These are phyloP conservation scores for Himalopsyche tibetana DNA, from an alignment of 2,888 invertebrate species.

Conservation along the genomic window DNA sequence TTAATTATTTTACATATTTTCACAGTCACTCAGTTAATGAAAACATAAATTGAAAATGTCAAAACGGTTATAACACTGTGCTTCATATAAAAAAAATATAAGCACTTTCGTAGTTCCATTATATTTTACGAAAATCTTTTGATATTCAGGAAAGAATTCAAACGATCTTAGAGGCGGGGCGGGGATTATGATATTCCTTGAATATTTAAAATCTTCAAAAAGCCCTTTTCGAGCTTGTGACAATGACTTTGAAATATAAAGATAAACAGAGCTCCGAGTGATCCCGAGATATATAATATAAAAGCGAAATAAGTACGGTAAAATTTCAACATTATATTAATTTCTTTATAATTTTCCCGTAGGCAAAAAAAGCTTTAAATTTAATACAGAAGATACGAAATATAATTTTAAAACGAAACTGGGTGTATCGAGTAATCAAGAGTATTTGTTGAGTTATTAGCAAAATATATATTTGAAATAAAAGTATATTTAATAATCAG, in stretches of 20 bases:
- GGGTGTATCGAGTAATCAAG: too few relatives aligned
- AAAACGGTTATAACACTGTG: not conserved
- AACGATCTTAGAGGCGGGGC: not conserved
- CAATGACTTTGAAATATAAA: conserved; percentile 1
- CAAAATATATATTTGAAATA: too few relatives aligned
- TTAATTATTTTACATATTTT: not conserved
- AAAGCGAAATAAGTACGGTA: too few relatives aligned
- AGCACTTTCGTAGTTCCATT: not conserved
- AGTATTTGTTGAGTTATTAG: too few relatives aligned
- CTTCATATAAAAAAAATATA: not conserved
- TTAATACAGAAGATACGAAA: too few relatives aligned
- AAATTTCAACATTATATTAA: too few relatives aligned
- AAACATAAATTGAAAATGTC: conserved; percentile 24
- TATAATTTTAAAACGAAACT: too few relatives aligned
- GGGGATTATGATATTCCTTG: conserved; percentile 6
- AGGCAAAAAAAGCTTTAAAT: too few relatives aligned
- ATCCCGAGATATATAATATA: too few relatives aligned
- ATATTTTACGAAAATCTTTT: conserved; percentile 16
- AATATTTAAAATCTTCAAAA: conserved; percentile 19
- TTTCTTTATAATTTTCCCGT: too few relatives aligned
- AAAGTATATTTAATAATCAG: too few relatives aligned
- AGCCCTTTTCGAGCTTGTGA: not conserved
- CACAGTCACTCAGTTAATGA: conserved; percentile 12
- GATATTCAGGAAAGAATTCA: conserved; percentile 7
- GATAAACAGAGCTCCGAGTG: conserved; percentile 1